These are phyloP conservation scores for Thecocarcelia acutangulata DNA, from an alignment of 2,888 invertebrate genomes.

Conservation along the genomic window DNA sequence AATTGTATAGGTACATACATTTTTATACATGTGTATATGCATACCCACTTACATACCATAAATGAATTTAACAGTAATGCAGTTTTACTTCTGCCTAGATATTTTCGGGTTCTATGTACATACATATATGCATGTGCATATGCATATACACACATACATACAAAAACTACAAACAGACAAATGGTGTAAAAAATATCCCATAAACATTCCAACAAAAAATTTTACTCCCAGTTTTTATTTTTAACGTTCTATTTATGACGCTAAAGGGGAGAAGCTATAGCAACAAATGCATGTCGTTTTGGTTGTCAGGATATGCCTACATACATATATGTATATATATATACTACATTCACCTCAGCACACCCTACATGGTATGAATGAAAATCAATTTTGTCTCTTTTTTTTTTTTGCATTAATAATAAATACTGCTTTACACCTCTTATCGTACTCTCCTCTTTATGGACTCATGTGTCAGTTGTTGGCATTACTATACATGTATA, in stretches of 20 bases:
- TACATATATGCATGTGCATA: neutral
- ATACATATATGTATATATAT: neutral
- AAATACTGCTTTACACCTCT: neutral
- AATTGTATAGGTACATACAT: too few species aligned
- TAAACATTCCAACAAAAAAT: slow-evolving; percentile 49
- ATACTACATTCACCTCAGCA: neutral
- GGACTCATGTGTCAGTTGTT: slow-evolving; percentile 29
- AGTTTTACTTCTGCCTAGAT: slow-evolving; percentile 68
- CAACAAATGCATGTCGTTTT: slow-evolving; percentile 61
- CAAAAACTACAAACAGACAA: neutral
- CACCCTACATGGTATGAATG: slow-evolving; percentile 48
- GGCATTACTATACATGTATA: slow-evolving; percentile 31
- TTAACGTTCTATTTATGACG: slow-evolving; percentile 45
- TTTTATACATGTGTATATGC: neutral
- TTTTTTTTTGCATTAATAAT: slow-evolving; percentile 31
- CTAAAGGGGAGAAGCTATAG: slow-evolving; percentile 43
- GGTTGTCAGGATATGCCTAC: slow-evolving; percentile 34
- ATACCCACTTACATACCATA: neutral
- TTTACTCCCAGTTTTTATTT: slow-evolving; percentile 47
- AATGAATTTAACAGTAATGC: slow-evolving; percentile 58
- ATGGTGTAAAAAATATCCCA: slow-evolving; percentile 43
- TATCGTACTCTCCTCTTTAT: neutral
- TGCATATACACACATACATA: neutral
- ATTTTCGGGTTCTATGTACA: slow-evolving; percentile 44
- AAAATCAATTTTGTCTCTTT: slow-evolving; percentile 14